Conservation (phyloP, 1,140 invertebrate genomes). For the Trichonephila inaurata region DNA sequence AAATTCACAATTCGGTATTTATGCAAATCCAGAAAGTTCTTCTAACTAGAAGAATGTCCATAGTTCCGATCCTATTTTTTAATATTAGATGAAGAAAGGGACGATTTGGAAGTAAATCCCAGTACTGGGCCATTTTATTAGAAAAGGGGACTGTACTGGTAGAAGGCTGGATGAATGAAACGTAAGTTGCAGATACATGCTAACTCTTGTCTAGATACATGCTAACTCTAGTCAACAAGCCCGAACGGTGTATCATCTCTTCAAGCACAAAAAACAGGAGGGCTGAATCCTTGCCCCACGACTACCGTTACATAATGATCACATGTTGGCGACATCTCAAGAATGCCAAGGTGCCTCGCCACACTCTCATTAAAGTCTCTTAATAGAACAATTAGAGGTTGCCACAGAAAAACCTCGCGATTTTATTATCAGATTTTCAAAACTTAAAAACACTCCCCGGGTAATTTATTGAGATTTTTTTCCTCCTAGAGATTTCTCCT, state of each 20-base stretch:
- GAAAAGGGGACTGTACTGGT: no score
- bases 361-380: constrained; percentile 41
- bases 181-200: no score
- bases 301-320: constrained; percentile 42
- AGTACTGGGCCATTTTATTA: no score
- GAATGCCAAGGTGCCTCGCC: constrained; percentile 54
- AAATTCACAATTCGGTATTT: no score
- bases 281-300: neutral
- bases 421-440: constrained; percentile 54
- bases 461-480: neutral
- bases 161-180: no score
- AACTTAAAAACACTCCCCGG: neutral
- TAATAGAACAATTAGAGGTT: constrained; percentile 70
- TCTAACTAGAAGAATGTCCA: no score
- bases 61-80: no score
- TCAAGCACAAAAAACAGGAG: neutral
- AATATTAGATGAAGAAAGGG: no score
- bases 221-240: neutral
- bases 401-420: neutral
- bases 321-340: constrained; percentile 55
- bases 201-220: no score
- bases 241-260: neutral
- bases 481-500: neutral
- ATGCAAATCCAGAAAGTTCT: no score
- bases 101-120: no score